These are phyloP conservation scores for Oreochromis spilurus DNA, from an alignment of 2,113 vertebrate species.

Conservation along the genomic window DNA sequence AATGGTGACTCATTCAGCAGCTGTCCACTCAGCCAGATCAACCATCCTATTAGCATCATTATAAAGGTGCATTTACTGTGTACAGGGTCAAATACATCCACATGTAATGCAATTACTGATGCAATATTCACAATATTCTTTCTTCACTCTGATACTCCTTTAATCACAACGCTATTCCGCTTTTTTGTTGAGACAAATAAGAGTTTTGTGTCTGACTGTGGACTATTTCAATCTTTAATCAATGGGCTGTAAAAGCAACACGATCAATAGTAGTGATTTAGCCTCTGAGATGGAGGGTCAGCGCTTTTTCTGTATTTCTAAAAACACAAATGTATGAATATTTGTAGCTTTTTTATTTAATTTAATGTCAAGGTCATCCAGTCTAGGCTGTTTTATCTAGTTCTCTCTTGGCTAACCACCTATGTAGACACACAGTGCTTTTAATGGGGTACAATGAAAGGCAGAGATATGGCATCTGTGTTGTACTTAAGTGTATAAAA, in stretches of 20 bases:
- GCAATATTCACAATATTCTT: not conserved
- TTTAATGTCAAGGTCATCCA: not conserved
- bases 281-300: not conserved
- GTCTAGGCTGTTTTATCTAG: not conserved
- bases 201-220: not conserved
- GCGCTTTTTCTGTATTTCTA: not conserved
- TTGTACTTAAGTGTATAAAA: not conserved
- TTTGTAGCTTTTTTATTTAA: not conserved
- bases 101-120: not conserved
- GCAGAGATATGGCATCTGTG: not conserved
- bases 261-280: not conserved
- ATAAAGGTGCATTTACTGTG: not conserved
- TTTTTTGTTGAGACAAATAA: not conserved
- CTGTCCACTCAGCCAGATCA: not conserved
- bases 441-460: not conserved
- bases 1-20: not conserved
- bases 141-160: not conserved
- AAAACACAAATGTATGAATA: not conserved
- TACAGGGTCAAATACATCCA: not conserved
- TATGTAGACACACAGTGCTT: not conserved
- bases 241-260: not conserved
- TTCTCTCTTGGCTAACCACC: not conserved
- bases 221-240: not conserved
- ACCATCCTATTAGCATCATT: fast-evolving
- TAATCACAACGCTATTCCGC: not conserved